Evolutionary conservation across 2,888 invertebrate species (phyloP).

Genomic region (Caenorhabditis macrosperma): DNA sequence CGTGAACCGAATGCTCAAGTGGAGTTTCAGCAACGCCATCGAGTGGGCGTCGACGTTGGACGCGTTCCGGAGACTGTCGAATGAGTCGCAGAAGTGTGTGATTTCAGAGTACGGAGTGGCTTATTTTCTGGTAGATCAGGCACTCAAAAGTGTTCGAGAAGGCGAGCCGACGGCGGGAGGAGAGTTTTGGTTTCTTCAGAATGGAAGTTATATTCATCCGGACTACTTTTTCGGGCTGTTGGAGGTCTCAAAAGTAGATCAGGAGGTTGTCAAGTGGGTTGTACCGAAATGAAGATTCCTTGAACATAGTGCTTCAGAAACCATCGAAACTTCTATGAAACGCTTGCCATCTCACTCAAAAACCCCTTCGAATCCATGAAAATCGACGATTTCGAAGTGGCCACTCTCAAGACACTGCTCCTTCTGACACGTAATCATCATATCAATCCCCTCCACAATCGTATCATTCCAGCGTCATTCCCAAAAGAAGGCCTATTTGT

Average conservation of each 20-base stretch:
- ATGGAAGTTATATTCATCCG: conserved; percentile 51
- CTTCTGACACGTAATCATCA: conserved; percentile 12
- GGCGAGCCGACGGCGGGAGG: too few species aligned
- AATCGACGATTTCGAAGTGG: conserved; percentile 54
- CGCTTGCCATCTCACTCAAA: too few species aligned
- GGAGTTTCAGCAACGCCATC: conserved; percentile 55
- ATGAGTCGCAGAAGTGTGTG: conserved; percentile 49
- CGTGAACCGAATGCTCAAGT: conserved; percentile 62
- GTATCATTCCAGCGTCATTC: conserved; percentile 33
- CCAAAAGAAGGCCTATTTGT: conserved; percentile 20
- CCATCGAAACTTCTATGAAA: too few species aligned
- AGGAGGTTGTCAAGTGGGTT: conserved; percentile 10
- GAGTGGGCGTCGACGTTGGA: conserved; percentile 65
- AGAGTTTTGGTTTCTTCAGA: conserved; percentile 58
- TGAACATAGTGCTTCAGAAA: conserved; percentile 24
- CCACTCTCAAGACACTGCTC: conserved; percentile 55
- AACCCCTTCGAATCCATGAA: too few species aligned
- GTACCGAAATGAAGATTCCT: not conserved
- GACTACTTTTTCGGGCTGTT: conserved; percentile 53
- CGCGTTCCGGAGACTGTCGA: conserved; percentile 43
- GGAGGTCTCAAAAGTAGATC: conserved; percentile 14
- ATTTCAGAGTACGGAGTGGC: conserved; percentile 61
- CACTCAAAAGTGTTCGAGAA: conserved; percentile 27
- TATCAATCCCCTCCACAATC: too few species aligned
- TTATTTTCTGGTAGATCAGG: conserved; percentile 65